A percentile compares a stretch with the other conserved stretches of the same genome.
These are phyloP conservation scores for Crotalus viridis DNA, from an alignment of 2,113 vertebrate genomes.

Conservation along the genomic window DNA sequence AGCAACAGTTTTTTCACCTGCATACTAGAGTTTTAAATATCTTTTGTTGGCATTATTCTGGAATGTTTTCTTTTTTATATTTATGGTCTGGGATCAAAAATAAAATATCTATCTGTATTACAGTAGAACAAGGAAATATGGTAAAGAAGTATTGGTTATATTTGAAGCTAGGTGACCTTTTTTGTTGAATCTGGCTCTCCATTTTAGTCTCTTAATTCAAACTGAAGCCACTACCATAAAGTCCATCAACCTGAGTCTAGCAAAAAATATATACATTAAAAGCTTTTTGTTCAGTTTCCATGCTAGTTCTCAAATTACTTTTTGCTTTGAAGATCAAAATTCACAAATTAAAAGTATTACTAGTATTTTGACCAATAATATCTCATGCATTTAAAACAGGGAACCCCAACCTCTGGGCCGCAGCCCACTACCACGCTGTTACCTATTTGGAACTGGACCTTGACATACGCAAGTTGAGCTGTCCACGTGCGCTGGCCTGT, in stretches of 20 bases:
- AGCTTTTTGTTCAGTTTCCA: not conserved
- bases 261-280: not conserved
- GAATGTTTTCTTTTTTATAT: not conserved
- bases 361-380: not conserved
- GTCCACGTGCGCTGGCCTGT: no score
- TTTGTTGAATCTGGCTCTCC: not conserved
- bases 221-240: not conserved
- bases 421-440: not conserved
- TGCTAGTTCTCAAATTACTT: not conserved
- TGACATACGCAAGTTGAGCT: not conserved
- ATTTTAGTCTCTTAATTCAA: not conserved
- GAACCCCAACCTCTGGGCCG: not conserved
- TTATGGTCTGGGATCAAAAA: not conserved
- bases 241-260: no score
- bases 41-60: not conserved
- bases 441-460: not conserved
- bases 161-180: not conserved
- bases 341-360: not conserved
- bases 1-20: not conserved
- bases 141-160: not conserved
- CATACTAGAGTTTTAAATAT: not conserved
- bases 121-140: not conserved
- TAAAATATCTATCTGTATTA: not conserved
- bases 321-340: not conserved
- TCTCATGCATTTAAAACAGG: not conserved